These are phyloP conservation scores for Exaiptasia diaphana DNA, from an alignment of 64 coral and sea anemone species.

Conservation along the genomic window DNA sequence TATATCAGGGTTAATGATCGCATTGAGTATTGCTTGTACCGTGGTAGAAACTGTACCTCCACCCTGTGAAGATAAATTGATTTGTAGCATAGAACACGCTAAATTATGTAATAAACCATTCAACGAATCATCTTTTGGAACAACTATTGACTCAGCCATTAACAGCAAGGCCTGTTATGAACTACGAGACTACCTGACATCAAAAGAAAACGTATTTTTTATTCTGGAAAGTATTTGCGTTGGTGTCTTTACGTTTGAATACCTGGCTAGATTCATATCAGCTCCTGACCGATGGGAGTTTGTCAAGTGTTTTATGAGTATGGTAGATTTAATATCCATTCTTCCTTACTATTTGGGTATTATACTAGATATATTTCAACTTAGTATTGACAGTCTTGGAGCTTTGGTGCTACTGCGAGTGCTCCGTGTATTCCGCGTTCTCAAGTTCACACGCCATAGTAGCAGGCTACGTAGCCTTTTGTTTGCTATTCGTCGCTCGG, in stretches of 20 bases:
- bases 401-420: slow-evolving; percentile 75
- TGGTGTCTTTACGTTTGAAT: slow-evolving; percentile 70
- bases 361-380: slow-evolving; percentile 27
- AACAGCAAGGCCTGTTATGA: slow-evolving; percentile 25
- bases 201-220: slow-evolving; percentile 45
- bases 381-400: slow-evolving; percentile 61
- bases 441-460: slow-evolving; percentile 87
- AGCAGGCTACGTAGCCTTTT: slow-evolving; percentile 73
- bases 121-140: background rate
- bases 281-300: slow-evolving; percentile 58
- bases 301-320: slow-evolving; percentile 73
- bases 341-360: slow-evolving; percentile 73
- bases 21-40: slow-evolving; percentile 82
- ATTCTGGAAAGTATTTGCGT: slow-evolving; percentile 67
- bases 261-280: slow-evolving; percentile 51
- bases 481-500: slow-evolving; percentile 82
- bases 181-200: slow-evolving; percentile 19
- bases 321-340: slow-evolving; percentile 76
- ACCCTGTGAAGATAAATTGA: slow-evolving; percentile 63
- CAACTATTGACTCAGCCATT: background rate
- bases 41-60: slow-evolving; percentile 72
- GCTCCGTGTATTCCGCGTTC: slow-evolving; percentile 76
- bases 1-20: slow-evolving; percentile 76
- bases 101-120: background rate
- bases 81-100: slow-evolving; percentile 28